phyloP scores from a whole-genome alignment of 2,888 invertebrate species.

The Drosophila borealis region DNA sequence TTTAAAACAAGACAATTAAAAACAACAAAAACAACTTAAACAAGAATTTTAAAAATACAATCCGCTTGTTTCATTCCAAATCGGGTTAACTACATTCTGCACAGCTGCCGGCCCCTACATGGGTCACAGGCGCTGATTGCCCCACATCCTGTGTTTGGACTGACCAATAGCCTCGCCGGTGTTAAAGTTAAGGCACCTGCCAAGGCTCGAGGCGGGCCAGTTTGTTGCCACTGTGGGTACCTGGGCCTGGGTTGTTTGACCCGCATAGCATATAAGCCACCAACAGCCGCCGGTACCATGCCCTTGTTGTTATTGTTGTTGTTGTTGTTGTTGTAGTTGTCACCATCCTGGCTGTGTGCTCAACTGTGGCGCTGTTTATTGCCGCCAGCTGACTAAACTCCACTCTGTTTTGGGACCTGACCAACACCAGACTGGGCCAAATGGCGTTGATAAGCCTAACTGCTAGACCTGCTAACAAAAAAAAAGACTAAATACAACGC shows the following conservation, averaged over 20 bases:
- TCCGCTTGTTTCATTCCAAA: conserved; percentile 15
- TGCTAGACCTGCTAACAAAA: conserved; percentile 12
- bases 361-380: conserved; percentile 47
- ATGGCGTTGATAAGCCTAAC: conserved; percentile 51
- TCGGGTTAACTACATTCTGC: conserved; percentile 14
- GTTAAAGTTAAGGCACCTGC: conserved; percentile 56
- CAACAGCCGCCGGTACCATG: conserved; percentile 27
- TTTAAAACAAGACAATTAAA: conserved; percentile 76
- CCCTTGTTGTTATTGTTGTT: conserved; percentile 3
- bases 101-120: conserved; percentile 34
- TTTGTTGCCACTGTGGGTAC: conserved; percentile 9
- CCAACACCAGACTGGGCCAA: conserved; percentile 17
- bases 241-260: conserved; percentile 39
- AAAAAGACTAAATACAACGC: background rate
- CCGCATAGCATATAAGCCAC: conserved; percentile 65
- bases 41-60: conserved; percentile 55
- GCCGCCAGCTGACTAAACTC: conserved; percentile 61
- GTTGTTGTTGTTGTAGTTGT: conserved; percentile 6
- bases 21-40: conserved; percentile 62
- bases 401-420: conserved; percentile 8
- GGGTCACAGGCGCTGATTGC: conserved; percentile 50
- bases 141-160: conserved; percentile 39
- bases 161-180: conserved; percentile 28
- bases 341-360: conserved; percentile 29
- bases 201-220: conserved; percentile 28